These are phyloP conservation scores for Brachylomia viminalis DNA, from an alignment of 2,888 invertebrate genomes.

Conservation along the genomic window DNA sequence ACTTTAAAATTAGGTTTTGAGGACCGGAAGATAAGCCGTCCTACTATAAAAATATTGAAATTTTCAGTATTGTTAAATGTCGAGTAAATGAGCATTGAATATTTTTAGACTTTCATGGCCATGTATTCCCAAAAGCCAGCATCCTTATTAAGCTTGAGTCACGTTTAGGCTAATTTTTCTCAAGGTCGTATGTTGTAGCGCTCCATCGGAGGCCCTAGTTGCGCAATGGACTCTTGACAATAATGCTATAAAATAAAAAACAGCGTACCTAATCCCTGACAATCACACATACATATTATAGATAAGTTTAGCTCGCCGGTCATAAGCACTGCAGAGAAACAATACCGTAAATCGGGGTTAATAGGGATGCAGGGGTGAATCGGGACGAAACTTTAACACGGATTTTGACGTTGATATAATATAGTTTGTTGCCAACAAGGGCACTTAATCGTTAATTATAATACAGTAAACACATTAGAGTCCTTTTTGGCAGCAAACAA, in stretches of 20 bases:
- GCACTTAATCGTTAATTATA: no score
- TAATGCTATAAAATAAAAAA: slow-evolving; percentile 2
- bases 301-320: background rate
- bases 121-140: slow-evolving; percentile 1
- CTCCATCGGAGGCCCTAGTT: slow-evolving; percentile 17
- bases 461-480: no score
- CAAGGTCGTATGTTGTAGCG: slow-evolving; percentile 22
- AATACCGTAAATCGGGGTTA: no score
- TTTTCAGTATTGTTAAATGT: slow-evolving; percentile 8
- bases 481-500: no score
- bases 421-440: no score
- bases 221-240: background rate
- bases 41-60: slow-evolving; percentile 1
- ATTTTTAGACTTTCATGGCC: slow-evolving; percentile 17
- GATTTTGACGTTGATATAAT: no score
- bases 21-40: slow-evolving; percentile 31
- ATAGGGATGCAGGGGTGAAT: no score
- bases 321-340: slow-evolving; percentile 5
- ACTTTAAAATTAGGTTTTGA: slow-evolving; percentile 47
- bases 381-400: no score
- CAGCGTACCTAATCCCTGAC: background rate
- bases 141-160: slow-evolving; percentile 25
- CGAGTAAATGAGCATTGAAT: background rate
- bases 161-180: slow-evolving; percentile 26
- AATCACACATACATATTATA: background rate